phyloP scores from a whole-genome alignment of 1,140 invertebrate genomes.

The Dufourea novaeangliae region DNA sequence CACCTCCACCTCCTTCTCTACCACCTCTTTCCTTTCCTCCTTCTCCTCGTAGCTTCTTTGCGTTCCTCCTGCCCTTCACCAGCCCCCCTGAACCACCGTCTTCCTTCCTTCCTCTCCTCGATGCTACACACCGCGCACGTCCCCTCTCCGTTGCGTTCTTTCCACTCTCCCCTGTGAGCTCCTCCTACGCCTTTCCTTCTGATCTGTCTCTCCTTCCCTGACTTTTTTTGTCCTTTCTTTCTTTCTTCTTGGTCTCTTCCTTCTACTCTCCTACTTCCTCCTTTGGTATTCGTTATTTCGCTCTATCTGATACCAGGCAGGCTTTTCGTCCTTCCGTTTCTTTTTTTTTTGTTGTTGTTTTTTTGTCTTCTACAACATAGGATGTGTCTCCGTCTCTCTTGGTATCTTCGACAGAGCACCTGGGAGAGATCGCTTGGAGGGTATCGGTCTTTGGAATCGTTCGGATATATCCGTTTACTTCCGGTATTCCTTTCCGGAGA shows the following conservation, averaged over 20 bases:
- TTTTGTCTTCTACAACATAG: no score
- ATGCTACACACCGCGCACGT: no score
- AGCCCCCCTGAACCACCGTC: constrained; percentile 1
- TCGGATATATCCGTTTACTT: constrained; percentile 8
- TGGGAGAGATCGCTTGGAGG: constrained; percentile 1
- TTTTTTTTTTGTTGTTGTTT: no score
- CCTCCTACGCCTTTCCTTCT: constrained; percentile 20
- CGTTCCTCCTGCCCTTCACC: constrained; percentile 27
- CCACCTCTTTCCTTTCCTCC: constrained; percentile 25
- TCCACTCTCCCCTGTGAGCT: constrained; percentile 4
- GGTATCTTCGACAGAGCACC: no score
- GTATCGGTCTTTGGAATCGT: neutral
- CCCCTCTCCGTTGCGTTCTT: no score
- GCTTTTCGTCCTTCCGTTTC: constrained; percentile 12
- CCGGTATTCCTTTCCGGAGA: constrained; percentile 33
- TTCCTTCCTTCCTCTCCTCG: neutral
- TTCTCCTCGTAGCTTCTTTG: constrained; percentile 26
- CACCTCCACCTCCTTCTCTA: constrained; percentile 24
- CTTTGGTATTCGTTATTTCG: neutral
- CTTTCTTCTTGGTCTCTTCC: neutral
- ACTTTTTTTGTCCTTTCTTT: neutral
- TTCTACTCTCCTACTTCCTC: neutral
- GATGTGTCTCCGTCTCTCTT: no score
- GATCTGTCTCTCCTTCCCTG: neutral
- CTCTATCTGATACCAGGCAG: neutral